Base-by-base conservation (phyloP, 2,797 vertebrate genomes). In the Meda fulgida region DNA sequence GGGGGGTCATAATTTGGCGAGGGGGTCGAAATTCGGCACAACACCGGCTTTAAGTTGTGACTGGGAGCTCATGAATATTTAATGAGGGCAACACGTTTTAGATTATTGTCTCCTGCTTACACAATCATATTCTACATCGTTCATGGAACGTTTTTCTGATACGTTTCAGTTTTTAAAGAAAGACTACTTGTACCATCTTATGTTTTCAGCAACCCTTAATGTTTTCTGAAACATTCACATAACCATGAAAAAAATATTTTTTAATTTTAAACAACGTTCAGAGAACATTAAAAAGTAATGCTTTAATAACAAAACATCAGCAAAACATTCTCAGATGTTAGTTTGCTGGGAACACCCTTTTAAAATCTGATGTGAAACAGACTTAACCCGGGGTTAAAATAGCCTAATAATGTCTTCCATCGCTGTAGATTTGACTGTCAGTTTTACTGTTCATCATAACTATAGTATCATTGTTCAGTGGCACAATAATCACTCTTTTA, bases 381-480 rank as follows among this genome's bases (percentile, higher is more conserved):
- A 51, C 9, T 51, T 21, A 73, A 51, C 4, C 46, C 14, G n/a
- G 40, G 7, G 7, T 29, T 72, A 26, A 72, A 72, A 75, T 48
- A 53, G 5, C 18, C 46, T 23, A 2, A 34, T 21, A 51, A 34
- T 13, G 10, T 34, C 18, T 1, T 7, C 43, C 18, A 13, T 75
- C 5, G 46, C 70, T 51, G 71, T 51, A 31, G 48, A 53, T 75
- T 34, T 75, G 78, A 84, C 87, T 89, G 85, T 87, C 48, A 5
- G 34, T 34, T 75, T 75, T 75, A 31, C 72, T 34, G 72, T 29
- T 79, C n/a, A 79, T 66, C 78, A 79, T 48, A 66, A 48, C 11
- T 43, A 67, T 46, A 67, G 29, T n/a, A 34, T 67, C 11, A 23
- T 51, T 67, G 75, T 40, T 58, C 75, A 40, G 53, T 36, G n/a